Percentiles rank a stretch among this genome's conserved stretches.
phyloP scores from a whole-genome alignment of 2,888 invertebrate genomes.

The Escarpia spicata region DNA sequence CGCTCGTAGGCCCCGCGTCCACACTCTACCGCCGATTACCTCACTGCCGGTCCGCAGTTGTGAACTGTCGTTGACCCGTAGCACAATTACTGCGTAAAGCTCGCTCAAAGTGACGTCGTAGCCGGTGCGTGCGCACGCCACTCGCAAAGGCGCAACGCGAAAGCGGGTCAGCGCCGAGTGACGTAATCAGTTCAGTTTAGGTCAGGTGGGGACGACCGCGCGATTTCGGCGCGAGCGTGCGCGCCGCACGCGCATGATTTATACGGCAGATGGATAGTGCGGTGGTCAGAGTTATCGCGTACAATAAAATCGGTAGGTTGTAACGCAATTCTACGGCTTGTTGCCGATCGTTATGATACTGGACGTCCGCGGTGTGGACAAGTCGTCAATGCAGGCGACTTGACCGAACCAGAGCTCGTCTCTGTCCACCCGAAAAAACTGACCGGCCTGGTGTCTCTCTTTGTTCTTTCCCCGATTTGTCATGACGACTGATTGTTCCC shows the following conservation, averaged over 20 bases:
- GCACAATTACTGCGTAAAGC: not conserved
- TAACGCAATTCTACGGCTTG: not conserved
- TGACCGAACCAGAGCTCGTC: not conserved
- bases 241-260: not conserved
- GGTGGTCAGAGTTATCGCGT: not conserved
- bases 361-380: not conserved
- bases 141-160: not conserved
- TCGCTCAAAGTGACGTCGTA: not conserved
- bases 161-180: not conserved
- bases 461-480: not conserved
- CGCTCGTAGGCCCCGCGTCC: not conserved
- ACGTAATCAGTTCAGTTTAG: not conserved
- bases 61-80: constrained; percentile 1
- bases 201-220: not conserved
- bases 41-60: not conserved
- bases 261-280: not conserved
- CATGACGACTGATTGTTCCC: not conserved
- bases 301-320: not conserved
- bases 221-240: not conserved
- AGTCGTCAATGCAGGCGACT: not conserved
- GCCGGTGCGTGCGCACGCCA: not conserved
- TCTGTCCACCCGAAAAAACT: not conserved
- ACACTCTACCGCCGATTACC: not conserved
- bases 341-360: not conserved
- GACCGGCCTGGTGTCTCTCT: not conserved